Base-by-base conservation (phyloP, 1,140 invertebrate species). In the Bradysia coprophila region DNA sequence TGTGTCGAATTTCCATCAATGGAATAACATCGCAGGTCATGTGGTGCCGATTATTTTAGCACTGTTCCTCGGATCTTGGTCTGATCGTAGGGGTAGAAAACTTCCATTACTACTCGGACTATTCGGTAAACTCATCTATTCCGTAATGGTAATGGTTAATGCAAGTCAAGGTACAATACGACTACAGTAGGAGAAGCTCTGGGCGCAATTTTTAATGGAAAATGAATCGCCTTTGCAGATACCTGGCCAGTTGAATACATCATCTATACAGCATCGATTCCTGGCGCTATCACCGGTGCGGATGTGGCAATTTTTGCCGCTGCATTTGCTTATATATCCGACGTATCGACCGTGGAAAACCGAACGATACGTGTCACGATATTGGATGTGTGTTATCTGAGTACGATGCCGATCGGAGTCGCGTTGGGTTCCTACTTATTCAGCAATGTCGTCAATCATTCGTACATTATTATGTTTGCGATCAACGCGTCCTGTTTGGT, bases 221-320 rank as follows among this genome's bases (percentile, higher is more conserved):
- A n/a, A n/a, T n/a, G n/a, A n/a, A n/a, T n/a, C n/a, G n/a, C n/a
- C n/a, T n/a, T n/a, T n/a, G n/a, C 61, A 65, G 62, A 56, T 2
- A 56, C 51, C 0, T 85, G 81, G 81, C 72, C 77, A 2, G 50
- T 83, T n/a, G 69, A 82, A 41, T 75, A 76, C 47, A 60, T 84
- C 1, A 71, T 82, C 42, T 81, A 75, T 48, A 75, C 75, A 2
- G 81, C 80, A 0, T 75, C 70, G 8, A 55, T 84, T 18, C 81
- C 81, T 0, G 75, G 74, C 55, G 72, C 76, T 0, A 47, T 84
- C 13, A 74, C 80, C 0, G 80, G 80, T 0, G 75, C 75, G 4
- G 77, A 82, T 51, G 66, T 84, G 11, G 75, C 77, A 0, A 80
- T 85, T 46, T 84, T 85, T 52, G 73, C 74, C 10, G 70, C 72